Evolutionary conservation across 2,888 invertebrate genomes (phyloP).

Genomic region (Trissolcus japonicus): DNA sequence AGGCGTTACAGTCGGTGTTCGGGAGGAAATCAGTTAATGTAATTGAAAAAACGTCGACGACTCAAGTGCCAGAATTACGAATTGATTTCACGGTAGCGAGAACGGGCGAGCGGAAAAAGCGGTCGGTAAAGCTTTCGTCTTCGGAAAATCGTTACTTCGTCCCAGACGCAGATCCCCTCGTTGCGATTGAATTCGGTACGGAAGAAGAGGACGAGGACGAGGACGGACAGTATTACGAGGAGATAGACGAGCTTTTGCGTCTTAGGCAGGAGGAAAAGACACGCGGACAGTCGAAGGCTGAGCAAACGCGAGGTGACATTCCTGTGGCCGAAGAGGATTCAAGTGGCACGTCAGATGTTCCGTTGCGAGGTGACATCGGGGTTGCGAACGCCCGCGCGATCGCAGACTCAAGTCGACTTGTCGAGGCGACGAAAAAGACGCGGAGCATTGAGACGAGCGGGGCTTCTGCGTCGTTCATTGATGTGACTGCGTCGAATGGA

Average conservation of each 20-base stretch:
- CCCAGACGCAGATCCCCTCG: conserved; percentile 22
- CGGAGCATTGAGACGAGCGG: conserved; percentile 22
- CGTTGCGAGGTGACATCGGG: conserved; percentile 69
- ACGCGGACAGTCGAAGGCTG: conserved; percentile 43
- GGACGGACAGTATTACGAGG: conserved; percentile 63
- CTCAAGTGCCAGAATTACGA: conserved; percentile 68
- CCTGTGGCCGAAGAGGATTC: conserved; percentile 48
- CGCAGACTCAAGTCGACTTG: conserved; percentile 7
- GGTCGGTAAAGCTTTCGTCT: conserved; percentile 57
- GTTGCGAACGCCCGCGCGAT: conserved; percentile 38
- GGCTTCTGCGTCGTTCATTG: conserved; percentile 41
- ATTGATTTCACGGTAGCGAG: conserved; percentile 61
- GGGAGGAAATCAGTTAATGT: conserved; percentile 33
- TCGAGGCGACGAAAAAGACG: conserved; percentile 21
- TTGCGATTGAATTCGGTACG: conserved; percentile 46
- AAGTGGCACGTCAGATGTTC: conserved; percentile 54
- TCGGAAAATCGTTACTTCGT: conserved; percentile 36
- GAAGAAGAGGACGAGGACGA: conserved; percentile 60
- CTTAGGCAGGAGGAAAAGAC: conserved; percentile 61
- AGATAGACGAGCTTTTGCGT: conserved; percentile 67
- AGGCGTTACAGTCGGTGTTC: neutral
- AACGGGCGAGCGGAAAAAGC: conserved; percentile 51
- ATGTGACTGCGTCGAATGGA: conserved; percentile 45
- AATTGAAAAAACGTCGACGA: neutral
- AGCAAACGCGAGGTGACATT: conserved; percentile 67